Conservation (phyloP, 1,140 invertebrate genomes). For the Dendroctonus valens region DNA sequence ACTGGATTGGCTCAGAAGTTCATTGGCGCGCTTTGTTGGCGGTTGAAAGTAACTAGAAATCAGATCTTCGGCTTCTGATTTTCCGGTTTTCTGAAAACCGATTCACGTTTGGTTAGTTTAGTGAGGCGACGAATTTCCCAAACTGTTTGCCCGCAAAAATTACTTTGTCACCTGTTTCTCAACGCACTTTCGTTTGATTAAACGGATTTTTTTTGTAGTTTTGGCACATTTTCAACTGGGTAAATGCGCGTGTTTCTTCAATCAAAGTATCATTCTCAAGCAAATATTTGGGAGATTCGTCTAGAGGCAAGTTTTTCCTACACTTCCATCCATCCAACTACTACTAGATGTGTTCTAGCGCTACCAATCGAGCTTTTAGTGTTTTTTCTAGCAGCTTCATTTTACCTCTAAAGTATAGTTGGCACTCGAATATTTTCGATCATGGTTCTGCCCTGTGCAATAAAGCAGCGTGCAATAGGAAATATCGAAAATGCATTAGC, state of each 20-base stretch:
- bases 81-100: constrained; percentile 57
- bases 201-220: not conserved
- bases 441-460: constrained; percentile 38
- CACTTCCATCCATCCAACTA: not conserved
- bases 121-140: too few species aligned
- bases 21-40: constrained; percentile 56
- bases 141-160: not conserved
- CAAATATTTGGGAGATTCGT: not conserved
- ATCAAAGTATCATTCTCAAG: too few species aligned
- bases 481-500: constrained; percentile 4
- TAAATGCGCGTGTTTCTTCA: too few species aligned
- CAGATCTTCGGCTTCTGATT: constrained; percentile 61
- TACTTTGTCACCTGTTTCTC: not conserved
- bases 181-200: not conserved
- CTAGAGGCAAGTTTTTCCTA: constrained; percentile 18
- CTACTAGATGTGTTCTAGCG: not conserved
- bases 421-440: constrained; percentile 33
- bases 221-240: too few species aligned
- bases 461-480: constrained; percentile 42
- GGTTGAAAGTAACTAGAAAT: constrained; percentile 73
- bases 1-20: constrained; percentile 56
- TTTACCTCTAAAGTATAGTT: constrained; percentile 24
- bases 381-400: not conserved
- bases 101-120: too few species aligned
- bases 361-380: not conserved